These are phyloP conservation scores for Caenorhabditis zanzibari DNA, from an alignment of 2,888 invertebrate genomes.

Conservation along the genomic window DNA sequence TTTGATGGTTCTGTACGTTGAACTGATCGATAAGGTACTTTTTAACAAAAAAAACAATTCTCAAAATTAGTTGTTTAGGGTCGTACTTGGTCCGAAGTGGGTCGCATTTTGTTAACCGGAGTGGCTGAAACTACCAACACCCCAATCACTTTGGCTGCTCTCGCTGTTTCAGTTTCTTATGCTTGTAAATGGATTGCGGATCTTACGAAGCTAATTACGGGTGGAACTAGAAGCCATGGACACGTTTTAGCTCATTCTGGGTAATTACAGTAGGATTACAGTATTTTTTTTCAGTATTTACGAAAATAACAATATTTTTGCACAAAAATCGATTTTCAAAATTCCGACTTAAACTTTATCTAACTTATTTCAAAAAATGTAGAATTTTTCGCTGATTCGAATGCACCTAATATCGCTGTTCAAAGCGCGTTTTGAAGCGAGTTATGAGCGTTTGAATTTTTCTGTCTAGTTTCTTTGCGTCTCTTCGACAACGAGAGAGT, in stretches of 20 bases:
- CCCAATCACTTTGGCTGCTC: slow-evolving; percentile 85
- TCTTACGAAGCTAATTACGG: slow-evolving; percentile 65
- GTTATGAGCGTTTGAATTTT: no score
- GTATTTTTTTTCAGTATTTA: no score
- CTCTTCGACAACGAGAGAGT: no score
- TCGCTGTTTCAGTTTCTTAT: slow-evolving; percentile 85
- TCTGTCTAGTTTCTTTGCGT: no score
- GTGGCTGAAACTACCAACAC: slow-evolving; percentile 83
- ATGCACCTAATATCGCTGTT: no score
- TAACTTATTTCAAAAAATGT: no score
- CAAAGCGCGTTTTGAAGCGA: no score
- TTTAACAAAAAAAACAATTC: background rate
- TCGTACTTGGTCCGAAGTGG: slow-evolving; percentile 72
- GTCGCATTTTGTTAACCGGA: slow-evolving; percentile 73
- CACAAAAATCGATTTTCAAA: no score
- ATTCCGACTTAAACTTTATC: no score
- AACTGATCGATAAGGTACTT: slow-evolving; percentile 78
- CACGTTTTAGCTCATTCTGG: slow-evolving; percentile 75
- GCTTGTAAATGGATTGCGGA: slow-evolving; percentile 74
- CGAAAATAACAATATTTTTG: no score
- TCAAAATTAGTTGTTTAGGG: slow-evolving; percentile 57
- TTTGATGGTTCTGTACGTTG: slow-evolving; percentile 84
- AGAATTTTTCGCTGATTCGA: no score
- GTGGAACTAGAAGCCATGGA: slow-evolving; percentile 69
- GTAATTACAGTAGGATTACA: no score